Evolutionary conservation across 1,140 invertebrate genomes (phyloP).

Genomic region (Euura saliciscinereae): DNA sequence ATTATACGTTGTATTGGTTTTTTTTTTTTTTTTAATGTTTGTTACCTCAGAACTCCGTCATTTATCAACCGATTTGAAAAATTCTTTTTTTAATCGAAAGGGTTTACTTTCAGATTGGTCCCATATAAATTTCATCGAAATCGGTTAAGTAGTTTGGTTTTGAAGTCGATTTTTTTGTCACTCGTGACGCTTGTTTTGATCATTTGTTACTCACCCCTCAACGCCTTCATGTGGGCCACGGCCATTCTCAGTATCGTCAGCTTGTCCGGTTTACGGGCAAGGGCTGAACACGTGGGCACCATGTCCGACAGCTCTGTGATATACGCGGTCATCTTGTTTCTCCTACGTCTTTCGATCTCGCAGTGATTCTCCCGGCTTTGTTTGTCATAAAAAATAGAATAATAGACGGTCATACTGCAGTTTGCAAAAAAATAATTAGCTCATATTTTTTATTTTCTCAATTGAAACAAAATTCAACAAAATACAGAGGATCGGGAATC

Average conservation of each 20-base stretch:
- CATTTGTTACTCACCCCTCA: conserved; percentile 74
- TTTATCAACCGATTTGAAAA: no score
- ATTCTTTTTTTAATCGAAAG: no score
- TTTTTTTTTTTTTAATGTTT: no score
- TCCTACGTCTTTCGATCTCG: conserved; percentile 96
- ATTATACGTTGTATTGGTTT: no score
- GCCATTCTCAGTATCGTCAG: conserved; percentile 99
- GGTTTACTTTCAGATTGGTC: no score
- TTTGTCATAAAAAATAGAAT: no score
- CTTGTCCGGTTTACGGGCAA: conserved; percentile 98
- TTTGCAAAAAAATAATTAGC: not conserved
- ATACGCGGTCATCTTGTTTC: conserved; percentile 99
- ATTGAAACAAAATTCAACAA: not conserved
- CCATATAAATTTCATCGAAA: no score
- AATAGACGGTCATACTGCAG: no score
- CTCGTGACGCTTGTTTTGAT: no score
- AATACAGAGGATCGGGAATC: not conserved
- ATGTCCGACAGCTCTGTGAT: conserved; percentile 99
- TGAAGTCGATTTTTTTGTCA: no score
- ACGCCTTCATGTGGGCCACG: conserved; percentile 98
- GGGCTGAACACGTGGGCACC: conserved; percentile 97
- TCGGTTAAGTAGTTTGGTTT: no score
- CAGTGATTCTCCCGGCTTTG: conserved; percentile 96
- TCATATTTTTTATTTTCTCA: not conserved
- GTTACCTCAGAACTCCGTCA: no score